Base-by-base conservation (phyloP, 2,888 invertebrate genomes). In the Drosophila melanosoma region DNA sequence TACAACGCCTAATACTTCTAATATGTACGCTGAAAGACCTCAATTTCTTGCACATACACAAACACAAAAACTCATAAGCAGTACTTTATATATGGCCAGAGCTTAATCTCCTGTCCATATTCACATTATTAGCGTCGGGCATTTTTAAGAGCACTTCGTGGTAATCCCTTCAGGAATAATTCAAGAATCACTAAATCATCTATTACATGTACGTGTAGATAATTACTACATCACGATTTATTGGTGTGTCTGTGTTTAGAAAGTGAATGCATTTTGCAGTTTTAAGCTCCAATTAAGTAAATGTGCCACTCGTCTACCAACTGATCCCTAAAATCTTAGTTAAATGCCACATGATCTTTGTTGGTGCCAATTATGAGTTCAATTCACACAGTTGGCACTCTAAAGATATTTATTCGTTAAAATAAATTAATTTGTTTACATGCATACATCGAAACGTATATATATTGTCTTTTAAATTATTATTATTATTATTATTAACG, bases 211-310 rank as follows among this genome's bases (percentile, higher is more conserved):
- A 23, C 40, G n/a, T 35, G 49, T 38, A 23, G 53, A 52, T 57
- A 17, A n/a, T 42, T 57, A 53, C 57, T 69, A 62, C 45, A 53
- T 58, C 58, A 54, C 58, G 64, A 78, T 66, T 77, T 78, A 23
- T 23, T 23, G 20, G 26, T 64, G 51, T 36, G 40, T 52, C 12
- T 12, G 49, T 72, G 68, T 40, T 17, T 40, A 51, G 52, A 32
- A 67, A 35, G 52, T 49, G 52, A 53, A 52, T 76, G 81, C 80
- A 74, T 66, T 81, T 69, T 85, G 69, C 84, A 72, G 69, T 74
- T 79, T 81, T 76, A 79, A 84, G 85, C 82, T 72, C 74, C 81
- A 87, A 87, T 87, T 87, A 89, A 89, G 79, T 79, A 77, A 83
- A 85, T 72, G 76, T 72, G 23, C 20, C 15, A 3, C 12, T 15